Conservation (phyloP, 2,113 vertebrate genomes). For the Atherinomorus stipes region DNA sequence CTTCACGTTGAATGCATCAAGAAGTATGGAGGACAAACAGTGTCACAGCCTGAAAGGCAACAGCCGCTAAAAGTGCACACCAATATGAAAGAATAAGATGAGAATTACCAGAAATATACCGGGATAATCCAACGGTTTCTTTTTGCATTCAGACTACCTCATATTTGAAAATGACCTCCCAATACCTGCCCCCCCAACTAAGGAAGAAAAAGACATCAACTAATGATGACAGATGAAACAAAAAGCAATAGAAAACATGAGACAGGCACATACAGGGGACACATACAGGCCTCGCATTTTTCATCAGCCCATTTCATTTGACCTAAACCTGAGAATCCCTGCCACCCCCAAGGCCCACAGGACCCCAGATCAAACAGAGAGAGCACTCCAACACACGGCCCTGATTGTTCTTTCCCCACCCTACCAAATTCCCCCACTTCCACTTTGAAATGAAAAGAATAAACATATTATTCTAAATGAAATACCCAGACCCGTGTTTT, state of each 20-base stretch:
- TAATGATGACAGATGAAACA: constrained; percentile 41
- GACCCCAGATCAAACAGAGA: constrained; percentile 69
- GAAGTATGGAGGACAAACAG: constrained; percentile 49
- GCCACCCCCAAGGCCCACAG: constrained; percentile 55
- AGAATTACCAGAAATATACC: background rate
- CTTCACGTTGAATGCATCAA: constrained; percentile 53
- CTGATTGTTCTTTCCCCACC: constrained; percentile 71
- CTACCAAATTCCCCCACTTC: constrained; percentile 55
- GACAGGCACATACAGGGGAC: constrained; percentile 36
- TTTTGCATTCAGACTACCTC: constrained; percentile 9
- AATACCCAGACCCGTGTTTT: constrained; percentile 74
- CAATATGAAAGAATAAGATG: constrained; percentile 12
- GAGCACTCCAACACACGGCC: constrained; percentile 59
- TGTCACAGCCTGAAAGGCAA: constrained; percentile 45
- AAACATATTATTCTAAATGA: constrained; percentile 80
- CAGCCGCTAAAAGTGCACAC: constrained; percentile 14
- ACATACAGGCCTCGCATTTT: constrained; percentile 51
- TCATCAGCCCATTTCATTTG: constrained; percentile 63
- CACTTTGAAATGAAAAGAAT: constrained; percentile 76
- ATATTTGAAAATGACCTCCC: background rate
- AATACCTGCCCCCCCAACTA: constrained; percentile 21
- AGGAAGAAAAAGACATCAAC: background rate
- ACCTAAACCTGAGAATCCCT: constrained; percentile 69
- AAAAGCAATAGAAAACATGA: constrained; percentile 46
- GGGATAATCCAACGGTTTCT: constrained; percentile 20